Conservation (phyloP, 2,797 vertebrate species). For the Enteromius trimaculatus region DNA sequence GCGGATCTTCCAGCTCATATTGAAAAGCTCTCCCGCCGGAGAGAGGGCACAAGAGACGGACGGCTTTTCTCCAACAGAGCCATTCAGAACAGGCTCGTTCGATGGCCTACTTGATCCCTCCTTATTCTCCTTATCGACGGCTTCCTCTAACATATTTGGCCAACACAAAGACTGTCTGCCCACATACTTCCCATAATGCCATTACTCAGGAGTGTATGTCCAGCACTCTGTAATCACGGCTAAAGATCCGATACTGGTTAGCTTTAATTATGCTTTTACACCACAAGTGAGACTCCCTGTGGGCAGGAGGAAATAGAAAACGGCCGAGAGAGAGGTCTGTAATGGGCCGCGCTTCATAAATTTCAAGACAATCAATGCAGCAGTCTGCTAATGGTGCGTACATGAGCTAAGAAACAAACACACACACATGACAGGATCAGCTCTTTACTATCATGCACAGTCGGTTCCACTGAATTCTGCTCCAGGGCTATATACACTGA, state of each 20-base stretch:
- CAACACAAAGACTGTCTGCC: slow-evolving; percentile 53
- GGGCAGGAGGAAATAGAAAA: slow-evolving; percentile 35
- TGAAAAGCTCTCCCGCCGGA: slow-evolving; percentile 10
- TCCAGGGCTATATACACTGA: too few species aligned
- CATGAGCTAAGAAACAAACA: slow-evolving; percentile 49
- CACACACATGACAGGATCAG: background rate
- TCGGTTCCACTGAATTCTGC: background rate
- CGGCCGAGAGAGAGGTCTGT: slow-evolving; percentile 28
- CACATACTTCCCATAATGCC: slow-evolving; percentile 42
- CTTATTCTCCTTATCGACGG: slow-evolving; percentile 36
- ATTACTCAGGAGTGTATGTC: slow-evolving; percentile 15
- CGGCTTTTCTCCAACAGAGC: slow-evolving; percentile 31
- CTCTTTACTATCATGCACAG: background rate
- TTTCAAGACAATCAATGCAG: slow-evolving; percentile 49
- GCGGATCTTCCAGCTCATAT: background rate
- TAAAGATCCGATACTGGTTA: slow-evolving; percentile 59
- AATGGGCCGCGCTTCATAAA: slow-evolving; percentile 55
- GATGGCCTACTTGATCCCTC: slow-evolving; percentile 41
- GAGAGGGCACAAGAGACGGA: slow-evolving; percentile 3
- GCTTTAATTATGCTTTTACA: slow-evolving; percentile 63
- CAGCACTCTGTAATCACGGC: slow-evolving; percentile 33
- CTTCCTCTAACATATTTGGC: background rate
- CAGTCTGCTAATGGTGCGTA: slow-evolving; percentile 51
- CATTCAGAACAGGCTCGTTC: slow-evolving; percentile 32
- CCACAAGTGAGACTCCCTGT: slow-evolving; percentile 46